Evolutionary conservation across 2,113 vertebrate species (phyloP).

Genomic region (Ornithorhynchus anatinus): DNA sequence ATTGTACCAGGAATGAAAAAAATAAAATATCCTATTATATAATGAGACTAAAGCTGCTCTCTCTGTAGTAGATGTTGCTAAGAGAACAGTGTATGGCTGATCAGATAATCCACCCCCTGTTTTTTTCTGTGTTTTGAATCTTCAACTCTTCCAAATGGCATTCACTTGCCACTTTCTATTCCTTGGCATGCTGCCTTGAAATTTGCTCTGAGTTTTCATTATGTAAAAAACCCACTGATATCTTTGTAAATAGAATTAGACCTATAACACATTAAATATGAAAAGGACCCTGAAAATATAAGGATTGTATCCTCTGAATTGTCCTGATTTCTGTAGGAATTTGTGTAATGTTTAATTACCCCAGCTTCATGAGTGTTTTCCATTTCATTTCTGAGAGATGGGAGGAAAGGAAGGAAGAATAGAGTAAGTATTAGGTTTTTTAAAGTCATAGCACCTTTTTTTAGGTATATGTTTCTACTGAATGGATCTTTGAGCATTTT

Average conservation of each 20-base stretch:
- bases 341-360: neutral
- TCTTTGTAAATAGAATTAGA: slow-evolving; percentile 9
- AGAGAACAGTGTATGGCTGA: neutral
- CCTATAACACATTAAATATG: neutral
- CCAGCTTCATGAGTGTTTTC: too few relatives aligned
- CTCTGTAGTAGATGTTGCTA: neutral
- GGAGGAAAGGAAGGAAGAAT: too few relatives aligned
- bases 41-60: neutral
- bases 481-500: too few relatives aligned
- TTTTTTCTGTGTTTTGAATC: neutral
- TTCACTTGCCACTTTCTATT: slow-evolving; percentile 5
- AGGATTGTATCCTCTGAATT: neutral
- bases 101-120: neutral
- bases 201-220: slow-evolving; percentile 22
- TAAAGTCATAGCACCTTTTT: too few relatives aligned
- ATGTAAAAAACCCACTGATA: neutral
- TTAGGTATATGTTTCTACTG: too few relatives aligned
- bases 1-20: neutral
- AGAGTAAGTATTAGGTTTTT: too few relatives aligned
- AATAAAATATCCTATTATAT: neutral
- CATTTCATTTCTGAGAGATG: too few relatives aligned
- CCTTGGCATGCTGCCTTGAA: slow-evolving; percentile 15
- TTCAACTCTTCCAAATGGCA: slow-evolving; percentile 4
- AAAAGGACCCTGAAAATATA: neutral
- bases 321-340: slow-evolving; percentile 12